phyloP scores from a whole-genome alignment of 2,888 invertebrate species.

The Pollenia angustigena region DNA sequence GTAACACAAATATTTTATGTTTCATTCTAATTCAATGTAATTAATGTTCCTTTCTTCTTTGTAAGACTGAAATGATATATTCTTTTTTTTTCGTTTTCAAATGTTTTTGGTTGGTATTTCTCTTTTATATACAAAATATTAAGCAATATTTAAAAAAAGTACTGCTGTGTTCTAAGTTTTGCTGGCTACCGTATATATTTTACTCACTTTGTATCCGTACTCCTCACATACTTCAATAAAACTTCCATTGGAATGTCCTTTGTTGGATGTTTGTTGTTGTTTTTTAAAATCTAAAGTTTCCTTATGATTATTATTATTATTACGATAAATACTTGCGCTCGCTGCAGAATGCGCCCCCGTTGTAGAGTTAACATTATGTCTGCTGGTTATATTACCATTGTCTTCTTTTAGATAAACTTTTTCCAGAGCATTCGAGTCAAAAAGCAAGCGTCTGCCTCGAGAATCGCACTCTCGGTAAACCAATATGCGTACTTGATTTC shows the following conservation, averaged over 20 bases:
- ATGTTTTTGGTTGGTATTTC: too few relatives aligned
- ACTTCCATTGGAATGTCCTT: conserved; percentile 80
- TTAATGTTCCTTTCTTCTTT: too few relatives aligned
- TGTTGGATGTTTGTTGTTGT: conserved; percentile 67
- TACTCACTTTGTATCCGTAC: conserved; percentile 87
- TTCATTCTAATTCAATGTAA: too few relatives aligned
- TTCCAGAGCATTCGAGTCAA: conserved; percentile 91
- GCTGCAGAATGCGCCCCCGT: conserved; percentile 58
- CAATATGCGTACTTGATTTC: conserved; percentile 91
- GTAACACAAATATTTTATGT: too few relatives aligned
- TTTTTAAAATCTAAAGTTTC: conserved; percentile 50
- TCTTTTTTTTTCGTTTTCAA: too few relatives aligned
- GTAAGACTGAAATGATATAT: too few relatives aligned
- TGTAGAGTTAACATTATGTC: conserved; percentile 71
- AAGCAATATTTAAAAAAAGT: neutral
- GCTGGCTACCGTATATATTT: neutral
- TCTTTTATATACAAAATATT: neutral
- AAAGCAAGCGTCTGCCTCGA: conserved; percentile 91
- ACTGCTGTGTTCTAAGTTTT: too few relatives aligned
- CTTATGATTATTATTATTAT: conserved; percentile 63
- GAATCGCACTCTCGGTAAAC: conserved; percentile 94
- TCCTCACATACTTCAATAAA: conserved; percentile 88
- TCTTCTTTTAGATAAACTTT: conserved; percentile 85
- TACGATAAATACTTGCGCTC: conserved; percentile 31
- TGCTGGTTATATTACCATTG: conserved; percentile 62